Evolutionary conservation across 2,888 invertebrate species (phyloP).

Genomic region (Chironomus riparius): DNA sequence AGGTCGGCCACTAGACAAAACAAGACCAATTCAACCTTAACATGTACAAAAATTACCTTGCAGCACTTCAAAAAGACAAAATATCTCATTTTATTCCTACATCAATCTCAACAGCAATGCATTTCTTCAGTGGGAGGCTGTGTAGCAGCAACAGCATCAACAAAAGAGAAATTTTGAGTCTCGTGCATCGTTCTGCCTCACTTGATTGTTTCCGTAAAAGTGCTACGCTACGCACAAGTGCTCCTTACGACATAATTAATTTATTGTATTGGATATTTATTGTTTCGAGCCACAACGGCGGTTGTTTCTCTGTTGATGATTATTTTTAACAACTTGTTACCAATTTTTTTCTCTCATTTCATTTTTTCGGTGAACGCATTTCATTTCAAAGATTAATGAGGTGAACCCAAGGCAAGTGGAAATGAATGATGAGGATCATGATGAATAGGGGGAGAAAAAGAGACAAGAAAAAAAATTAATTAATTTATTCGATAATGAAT

Average conservation of each 20-base stretch:
- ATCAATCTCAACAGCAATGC: no score
- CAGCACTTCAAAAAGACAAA: no score
- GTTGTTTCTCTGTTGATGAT: background rate
- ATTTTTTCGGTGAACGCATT: background rate
- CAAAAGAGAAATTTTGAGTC: constrained; percentile 1
- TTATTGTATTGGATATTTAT: constrained; percentile 27
- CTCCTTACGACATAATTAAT: constrained; percentile 24
- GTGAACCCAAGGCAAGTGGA: constrained; percentile 13
- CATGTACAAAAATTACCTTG: no score
- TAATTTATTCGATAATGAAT: background rate
- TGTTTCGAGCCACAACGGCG: background rate
- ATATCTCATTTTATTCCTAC: no score
- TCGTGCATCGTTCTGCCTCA: constrained; percentile 27
- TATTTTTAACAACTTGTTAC: constrained; percentile 18
- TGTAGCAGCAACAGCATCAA: no score
- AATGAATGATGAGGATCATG: background rate
- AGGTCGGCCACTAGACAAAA: no score
- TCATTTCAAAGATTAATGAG: constrained; percentile 25
- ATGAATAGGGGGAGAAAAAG: background rate
- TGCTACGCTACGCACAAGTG: constrained; percentile 22
- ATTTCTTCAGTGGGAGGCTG: no score
- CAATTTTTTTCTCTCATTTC: background rate
- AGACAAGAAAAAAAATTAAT: background rate
- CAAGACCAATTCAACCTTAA: no score
- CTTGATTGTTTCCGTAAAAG: constrained; percentile 18